Evolutionary conservation across 2,113 vertebrate species (phyloP).

Genomic region (Hippocampus guttulatus): DNA sequence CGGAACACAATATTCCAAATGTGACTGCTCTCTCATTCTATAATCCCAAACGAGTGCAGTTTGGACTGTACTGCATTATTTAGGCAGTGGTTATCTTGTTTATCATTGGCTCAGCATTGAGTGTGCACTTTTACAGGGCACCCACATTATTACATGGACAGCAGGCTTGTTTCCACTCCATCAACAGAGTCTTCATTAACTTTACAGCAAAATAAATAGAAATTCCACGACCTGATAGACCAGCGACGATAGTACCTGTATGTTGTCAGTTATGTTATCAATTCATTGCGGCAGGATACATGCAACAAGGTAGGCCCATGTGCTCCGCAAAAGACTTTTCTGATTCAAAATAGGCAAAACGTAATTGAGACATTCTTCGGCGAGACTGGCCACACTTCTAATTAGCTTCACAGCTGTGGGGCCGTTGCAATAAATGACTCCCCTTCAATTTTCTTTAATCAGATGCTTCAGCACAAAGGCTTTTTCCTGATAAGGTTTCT

Average conservation of each 20-base stretch:
- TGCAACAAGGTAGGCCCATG: constrained; percentile 1
- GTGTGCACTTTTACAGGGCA: neutral
- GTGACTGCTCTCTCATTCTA: neutral
- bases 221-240: neutral
- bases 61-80: neutral
- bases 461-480: constrained; percentile 80
- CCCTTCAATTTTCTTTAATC: constrained; percentile 65
- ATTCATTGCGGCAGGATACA: neutral
- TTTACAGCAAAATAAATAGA: neutral
- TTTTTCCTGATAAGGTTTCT: constrained; percentile 75
- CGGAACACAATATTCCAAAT: neutral
- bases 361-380: constrained; percentile 38
- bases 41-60: neutral
- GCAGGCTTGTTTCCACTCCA: constrained; percentile 26
- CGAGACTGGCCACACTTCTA: constrained; percentile 58
- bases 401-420: constrained; percentile 63
- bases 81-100: constrained; percentile 1
- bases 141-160: constrained; percentile 7
- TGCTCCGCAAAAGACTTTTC: constrained; percentile 9
- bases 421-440: constrained; percentile 48
- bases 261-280: neutral
- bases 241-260: neutral
- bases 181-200: constrained; percentile 17
- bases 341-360: constrained; percentile 28
- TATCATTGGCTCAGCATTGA: neutral